These are phyloP conservation scores for Lepidocyrtinus sp. DNA, from an alignment of 2,888 invertebrate species.

Conservation along the genomic window DNA sequence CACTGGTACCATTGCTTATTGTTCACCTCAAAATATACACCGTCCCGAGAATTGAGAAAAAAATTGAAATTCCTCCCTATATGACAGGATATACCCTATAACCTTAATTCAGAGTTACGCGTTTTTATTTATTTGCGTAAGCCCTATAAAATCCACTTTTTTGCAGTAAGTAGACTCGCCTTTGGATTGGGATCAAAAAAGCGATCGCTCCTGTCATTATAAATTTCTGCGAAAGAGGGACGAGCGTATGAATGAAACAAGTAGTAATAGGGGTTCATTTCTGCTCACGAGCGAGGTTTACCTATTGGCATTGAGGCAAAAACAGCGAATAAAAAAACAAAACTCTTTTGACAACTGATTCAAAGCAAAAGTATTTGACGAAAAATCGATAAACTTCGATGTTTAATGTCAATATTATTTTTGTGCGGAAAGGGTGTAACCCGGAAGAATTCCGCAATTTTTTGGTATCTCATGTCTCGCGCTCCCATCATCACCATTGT, in stretches of 20 bases:
- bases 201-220: conserved; percentile 4
- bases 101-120: neutral
- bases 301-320: neutral
- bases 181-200: neutral
- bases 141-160: conserved; percentile 2
- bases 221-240: conserved; percentile 10
- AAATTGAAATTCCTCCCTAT: neutral
- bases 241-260: neutral
- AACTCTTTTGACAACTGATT: neutral
- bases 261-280: too few relatives aligned
- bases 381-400: neutral
- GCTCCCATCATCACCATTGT: neutral
- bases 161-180: neutral
- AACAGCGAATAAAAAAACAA: conserved; percentile 1
- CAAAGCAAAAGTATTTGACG: too few relatives aligned
- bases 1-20: conserved; percentile 1
- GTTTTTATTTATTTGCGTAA: neutral
- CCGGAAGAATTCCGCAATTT: conserved; percentile 65
- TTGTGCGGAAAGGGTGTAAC: conserved; percentile 67
- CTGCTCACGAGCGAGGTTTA: neutral
- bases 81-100: conserved; percentile 3
- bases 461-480: neutral
- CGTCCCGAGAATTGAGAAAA: neutral
- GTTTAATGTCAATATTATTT: conserved; percentile 17
- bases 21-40: too few relatives aligned